A percentile compares a stretch with the other conserved stretches of the same genome.
These are phyloP conservation scores for Zophobas morio DNA, from an alignment of 1,140 invertebrate species.

Conservation along the genomic window DNA sequence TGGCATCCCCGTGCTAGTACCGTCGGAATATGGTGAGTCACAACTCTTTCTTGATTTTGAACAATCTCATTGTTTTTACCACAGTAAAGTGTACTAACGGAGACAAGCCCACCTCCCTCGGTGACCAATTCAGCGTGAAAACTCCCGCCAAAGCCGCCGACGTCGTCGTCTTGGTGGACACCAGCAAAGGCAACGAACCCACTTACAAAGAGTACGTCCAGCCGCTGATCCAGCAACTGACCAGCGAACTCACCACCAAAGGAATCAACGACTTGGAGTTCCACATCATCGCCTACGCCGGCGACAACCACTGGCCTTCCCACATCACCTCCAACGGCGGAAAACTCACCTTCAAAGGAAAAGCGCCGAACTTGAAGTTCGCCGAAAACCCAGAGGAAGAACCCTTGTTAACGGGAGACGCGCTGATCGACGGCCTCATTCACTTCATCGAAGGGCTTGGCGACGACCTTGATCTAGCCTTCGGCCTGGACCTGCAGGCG, in stretches of 20 bases:
- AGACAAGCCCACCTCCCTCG: slow-evolving; percentile 69
- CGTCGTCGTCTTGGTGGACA: slow-evolving; percentile 81
- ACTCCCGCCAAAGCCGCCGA: slow-evolving; percentile 81
- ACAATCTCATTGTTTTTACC: slow-evolving; percentile 43
- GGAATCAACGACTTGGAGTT: slow-evolving; percentile 75
- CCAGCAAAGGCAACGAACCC: slow-evolving; percentile 68
- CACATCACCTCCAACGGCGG: slow-evolving; percentile 74
- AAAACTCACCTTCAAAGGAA: slow-evolving; percentile 71
- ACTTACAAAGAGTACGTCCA: slow-evolving; percentile 71
- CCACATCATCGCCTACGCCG: slow-evolving; percentile 73
- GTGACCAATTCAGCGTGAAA: slow-evolving; percentile 77
- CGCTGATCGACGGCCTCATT: slow-evolving; percentile 22
- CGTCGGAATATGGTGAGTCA: slow-evolving; percentile 72
- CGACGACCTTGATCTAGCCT: slow-evolving; percentile 55
- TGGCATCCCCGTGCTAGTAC: slow-evolving; percentile 71
- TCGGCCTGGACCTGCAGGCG: slow-evolving; percentile 64
- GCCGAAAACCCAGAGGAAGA: slow-evolving; percentile 60
- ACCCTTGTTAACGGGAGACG: slow-evolving; percentile 10
- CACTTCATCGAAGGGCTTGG: slow-evolving; percentile 30
- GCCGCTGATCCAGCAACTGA: slow-evolving; percentile 68
- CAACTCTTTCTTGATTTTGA: slow-evolving; percentile 19
- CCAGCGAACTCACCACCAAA: slow-evolving; percentile 68
- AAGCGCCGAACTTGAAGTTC: slow-evolving; percentile 71
- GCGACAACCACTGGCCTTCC: slow-evolving; percentile 70
- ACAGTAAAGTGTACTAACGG: slow-evolving; percentile 74